phyloP scores from a whole-genome alignment of 2,888 invertebrate species.

The Erebia ligea region DNA sequence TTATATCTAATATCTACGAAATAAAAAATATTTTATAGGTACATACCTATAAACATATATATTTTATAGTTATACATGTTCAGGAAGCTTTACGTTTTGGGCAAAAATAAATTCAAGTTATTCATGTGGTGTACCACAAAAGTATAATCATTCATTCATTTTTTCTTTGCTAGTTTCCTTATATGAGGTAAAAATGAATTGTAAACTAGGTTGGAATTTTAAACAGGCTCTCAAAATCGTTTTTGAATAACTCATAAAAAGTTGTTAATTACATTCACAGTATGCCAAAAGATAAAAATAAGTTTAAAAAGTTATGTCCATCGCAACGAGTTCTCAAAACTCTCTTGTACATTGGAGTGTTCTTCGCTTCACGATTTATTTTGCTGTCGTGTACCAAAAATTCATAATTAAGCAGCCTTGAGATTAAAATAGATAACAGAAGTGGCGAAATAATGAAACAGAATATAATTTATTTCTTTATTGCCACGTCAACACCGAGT shows the following conservation, averaged over 20 bases:
- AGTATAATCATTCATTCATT: too few species aligned
- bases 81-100: too few species aligned
- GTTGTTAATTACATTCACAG: slow-evolving; percentile 13
- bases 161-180: too few species aligned
- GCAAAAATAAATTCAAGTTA: too few species aligned
- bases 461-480: slow-evolving; percentile 1
- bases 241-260: slow-evolving; percentile 6
- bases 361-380: slow-evolving; percentile 12
- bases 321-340: slow-evolving; percentile 6
- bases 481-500: too few species aligned
- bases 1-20: too few species aligned
- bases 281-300: slow-evolving; percentile 14
- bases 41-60: too few species aligned
- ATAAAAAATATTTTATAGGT: too few species aligned
- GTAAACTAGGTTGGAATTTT: not conserved
- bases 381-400: slow-evolving; percentile 12
- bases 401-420: slow-evolving; percentile 15
- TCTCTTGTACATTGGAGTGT: slow-evolving; percentile 13
- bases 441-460: not conserved
- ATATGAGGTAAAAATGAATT: not conserved
- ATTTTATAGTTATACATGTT: too few species aligned
- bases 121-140: too few species aligned
- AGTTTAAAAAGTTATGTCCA: slow-evolving; percentile 16
- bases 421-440: slow-evolving; percentile 13
- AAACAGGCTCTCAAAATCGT: not conserved